phyloP scores from a whole-genome alignment of 2,113 vertebrate genomes.

The Onychorhynchus coronatus region DNA sequence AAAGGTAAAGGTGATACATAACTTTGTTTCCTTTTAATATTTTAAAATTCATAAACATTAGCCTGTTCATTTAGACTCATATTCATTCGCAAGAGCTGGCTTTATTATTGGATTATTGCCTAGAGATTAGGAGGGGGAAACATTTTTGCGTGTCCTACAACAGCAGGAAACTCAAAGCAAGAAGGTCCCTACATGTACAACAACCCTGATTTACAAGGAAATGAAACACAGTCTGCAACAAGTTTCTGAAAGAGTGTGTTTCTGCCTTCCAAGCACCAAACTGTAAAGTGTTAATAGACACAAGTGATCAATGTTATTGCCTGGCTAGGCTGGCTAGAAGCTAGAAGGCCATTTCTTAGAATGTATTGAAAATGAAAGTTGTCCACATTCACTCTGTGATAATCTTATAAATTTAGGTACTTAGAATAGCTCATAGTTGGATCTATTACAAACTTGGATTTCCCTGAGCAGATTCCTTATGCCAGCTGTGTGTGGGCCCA shows the following conservation, averaged over 20 bases:
- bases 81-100: background rate
- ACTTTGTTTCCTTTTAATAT: background rate
- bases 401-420: background rate
- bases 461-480: background rate
- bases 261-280: background rate
- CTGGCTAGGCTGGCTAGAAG: background rate
- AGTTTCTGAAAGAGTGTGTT: background rate
- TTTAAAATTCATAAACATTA: background rate
- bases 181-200: background rate
- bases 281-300: background rate
- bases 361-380: background rate
- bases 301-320: background rate
- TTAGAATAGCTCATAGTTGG: background rate
- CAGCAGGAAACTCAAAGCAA: background rate
- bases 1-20: background rate
- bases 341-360: background rate
- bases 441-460: background rate
- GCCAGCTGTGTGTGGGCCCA: rapidly evolving
- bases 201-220: background rate
- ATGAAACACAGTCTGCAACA: background rate
- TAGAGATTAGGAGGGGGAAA: background rate
- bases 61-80: background rate
- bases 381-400: background rate
- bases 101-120: background rate
- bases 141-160: background rate